Conservation (phyloP, 2,113 vertebrate species). For the Sphaerodactylus townsendi region DNA sequence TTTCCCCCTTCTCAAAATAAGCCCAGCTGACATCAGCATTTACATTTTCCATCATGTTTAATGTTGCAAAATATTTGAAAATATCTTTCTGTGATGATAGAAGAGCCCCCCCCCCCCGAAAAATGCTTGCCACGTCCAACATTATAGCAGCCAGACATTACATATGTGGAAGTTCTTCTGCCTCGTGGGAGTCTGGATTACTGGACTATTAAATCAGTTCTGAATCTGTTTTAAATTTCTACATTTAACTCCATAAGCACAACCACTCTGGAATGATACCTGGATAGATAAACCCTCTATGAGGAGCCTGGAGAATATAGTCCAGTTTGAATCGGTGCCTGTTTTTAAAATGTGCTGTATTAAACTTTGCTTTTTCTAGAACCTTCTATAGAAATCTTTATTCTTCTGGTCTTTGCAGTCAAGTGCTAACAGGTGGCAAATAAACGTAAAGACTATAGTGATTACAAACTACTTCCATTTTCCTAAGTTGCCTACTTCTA, state of each 20-base stretch:
- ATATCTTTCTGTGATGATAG: background rate
- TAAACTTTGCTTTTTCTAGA: background rate
- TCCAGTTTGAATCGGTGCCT: background rate
- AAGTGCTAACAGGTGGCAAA: background rate
- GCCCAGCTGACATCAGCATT: background rate
- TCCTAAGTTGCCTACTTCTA: background rate
- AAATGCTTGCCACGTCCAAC: background rate
- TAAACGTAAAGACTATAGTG: background rate
- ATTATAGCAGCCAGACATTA: background rate
- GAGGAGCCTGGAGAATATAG: background rate
- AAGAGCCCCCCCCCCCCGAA: background rate
- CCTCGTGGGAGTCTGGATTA: background rate
- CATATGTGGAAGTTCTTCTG: background rate
- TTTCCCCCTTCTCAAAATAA: background rate
- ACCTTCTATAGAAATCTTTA: background rate
- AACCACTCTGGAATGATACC: background rate
- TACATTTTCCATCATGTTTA: background rate
- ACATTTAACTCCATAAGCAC: background rate
- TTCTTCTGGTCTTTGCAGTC: background rate
- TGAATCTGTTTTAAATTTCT: conserved; percentile 19
- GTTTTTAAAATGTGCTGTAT: conserved; percentile 2
- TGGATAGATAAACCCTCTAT: background rate
- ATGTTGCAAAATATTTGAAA: background rate
- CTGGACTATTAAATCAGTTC: background rate
- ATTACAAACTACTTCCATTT: background rate